These are phyloP conservation scores for Calidris pugnax DNA, from an alignment of 2,113 vertebrate genomes.

Conservation along the genomic window DNA sequence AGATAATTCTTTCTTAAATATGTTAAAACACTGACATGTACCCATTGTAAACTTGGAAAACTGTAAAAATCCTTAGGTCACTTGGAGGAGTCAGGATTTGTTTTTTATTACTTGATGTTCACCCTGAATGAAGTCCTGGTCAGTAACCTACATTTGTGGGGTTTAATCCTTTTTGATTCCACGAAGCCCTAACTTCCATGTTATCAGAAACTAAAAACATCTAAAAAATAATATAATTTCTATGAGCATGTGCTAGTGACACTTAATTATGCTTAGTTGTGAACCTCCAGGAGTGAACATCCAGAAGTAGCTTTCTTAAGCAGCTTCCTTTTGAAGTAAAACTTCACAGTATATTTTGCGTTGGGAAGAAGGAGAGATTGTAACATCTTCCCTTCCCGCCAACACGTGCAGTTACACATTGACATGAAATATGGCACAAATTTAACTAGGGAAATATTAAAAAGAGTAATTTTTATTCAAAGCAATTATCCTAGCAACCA, in stretches of 20 bases:
- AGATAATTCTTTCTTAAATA: slow-evolving; percentile 31
- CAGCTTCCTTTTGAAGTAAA: not conserved
- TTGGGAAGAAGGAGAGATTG: not conserved
- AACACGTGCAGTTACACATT: not conserved
- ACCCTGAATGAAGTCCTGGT: not conserved
- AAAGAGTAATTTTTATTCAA: not conserved
- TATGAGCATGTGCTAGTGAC: not conserved
- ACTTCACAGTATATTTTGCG: not conserved
- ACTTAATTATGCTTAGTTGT: not conserved
- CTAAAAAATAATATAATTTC: not conserved
- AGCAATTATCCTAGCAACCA: not conserved
- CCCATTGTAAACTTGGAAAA: not conserved
- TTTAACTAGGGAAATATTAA: slow-evolving; percentile 13
- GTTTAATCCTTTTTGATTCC: not conserved
- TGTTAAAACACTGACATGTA: not conserved
- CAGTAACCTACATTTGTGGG: not conserved
- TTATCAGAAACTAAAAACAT: not conserved
- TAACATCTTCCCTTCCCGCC: not conserved
- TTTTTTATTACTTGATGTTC: not conserved
- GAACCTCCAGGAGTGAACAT: not conserved
- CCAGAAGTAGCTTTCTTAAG: not conserved
- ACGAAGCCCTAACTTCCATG: not conserved
- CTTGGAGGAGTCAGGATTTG: not conserved
- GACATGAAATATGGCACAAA: slow-evolving; percentile 27
- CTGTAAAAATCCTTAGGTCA: not conserved